Conservation (phyloP, 2,113 vertebrate genomes). For the Apodemus sylvaticus region DNA sequence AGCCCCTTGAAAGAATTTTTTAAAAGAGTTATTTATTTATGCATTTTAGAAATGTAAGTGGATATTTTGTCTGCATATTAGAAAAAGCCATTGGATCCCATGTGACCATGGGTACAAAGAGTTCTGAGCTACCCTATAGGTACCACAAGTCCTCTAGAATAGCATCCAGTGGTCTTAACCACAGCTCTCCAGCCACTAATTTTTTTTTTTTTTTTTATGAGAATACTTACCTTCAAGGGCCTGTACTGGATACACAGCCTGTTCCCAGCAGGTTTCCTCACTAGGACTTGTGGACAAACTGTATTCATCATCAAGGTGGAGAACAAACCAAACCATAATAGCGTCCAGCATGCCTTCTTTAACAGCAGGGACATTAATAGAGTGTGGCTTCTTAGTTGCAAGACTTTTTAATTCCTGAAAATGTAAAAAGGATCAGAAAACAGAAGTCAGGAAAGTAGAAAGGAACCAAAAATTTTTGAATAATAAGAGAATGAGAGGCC, state of each 20-base stretch:
- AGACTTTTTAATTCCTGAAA: too few relatives aligned
- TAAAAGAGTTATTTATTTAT: background rate
- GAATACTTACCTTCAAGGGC: conserved; percentile 85
- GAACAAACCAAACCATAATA: conserved; percentile 96
- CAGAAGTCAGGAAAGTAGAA: too few relatives aligned
- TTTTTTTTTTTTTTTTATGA: background rate
- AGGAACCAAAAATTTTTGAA: background rate
- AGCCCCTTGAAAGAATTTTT: background rate
- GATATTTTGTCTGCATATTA: too few relatives aligned
- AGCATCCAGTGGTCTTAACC: background rate
- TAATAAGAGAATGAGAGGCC: background rate
- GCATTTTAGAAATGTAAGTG: background rate
- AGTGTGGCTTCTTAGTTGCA: too few relatives aligned
- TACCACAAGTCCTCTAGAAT: background rate
- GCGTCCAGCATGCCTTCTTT: too few relatives aligned
- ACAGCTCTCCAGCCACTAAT: background rate
- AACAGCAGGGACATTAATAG: too few relatives aligned
- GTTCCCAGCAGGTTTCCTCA: conserved; percentile 98
- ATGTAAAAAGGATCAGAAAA: too few relatives aligned
- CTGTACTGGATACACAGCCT: conserved; percentile 96
- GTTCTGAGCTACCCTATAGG: background rate
- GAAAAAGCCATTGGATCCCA: background rate
- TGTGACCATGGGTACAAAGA: background rate
- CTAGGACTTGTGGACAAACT: conserved; percentile 93
- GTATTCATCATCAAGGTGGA: conserved; percentile 94